phyloP scores from a whole-genome alignment of 2,113 vertebrate species.

The Callorhinus ursinus region DNA sequence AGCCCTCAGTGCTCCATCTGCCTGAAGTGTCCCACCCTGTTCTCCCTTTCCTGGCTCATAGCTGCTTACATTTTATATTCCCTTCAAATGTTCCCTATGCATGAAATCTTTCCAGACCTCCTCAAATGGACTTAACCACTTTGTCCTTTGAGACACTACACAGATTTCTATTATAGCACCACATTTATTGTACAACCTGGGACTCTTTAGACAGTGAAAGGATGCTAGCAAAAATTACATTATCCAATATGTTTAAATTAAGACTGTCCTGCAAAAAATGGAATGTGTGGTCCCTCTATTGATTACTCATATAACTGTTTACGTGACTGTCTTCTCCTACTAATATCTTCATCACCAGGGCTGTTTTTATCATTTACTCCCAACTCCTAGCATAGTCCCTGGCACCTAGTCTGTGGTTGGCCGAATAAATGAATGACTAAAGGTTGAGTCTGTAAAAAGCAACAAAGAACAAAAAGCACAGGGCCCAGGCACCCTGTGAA shows the following conservation, averaged over 20 bases:
- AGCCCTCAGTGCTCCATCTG: background rate
- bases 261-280: background rate
- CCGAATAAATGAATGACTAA: background rate
- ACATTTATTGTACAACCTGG: background rate
- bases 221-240: background rate
- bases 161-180: background rate
- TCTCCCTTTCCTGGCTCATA: background rate
- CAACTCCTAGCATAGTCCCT: background rate
- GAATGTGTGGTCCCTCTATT: background rate
- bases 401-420: background rate
- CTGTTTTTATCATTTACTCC: background rate
- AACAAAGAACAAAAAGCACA: background rate
- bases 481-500: background rate
- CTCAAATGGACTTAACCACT: background rate
- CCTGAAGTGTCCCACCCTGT: background rate
- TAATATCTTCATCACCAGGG: background rate
- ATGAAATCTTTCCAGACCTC: background rate
- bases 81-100: background rate
- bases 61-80: slow-evolving; percentile 16
- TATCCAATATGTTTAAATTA: background rate
- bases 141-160: background rate
- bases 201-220: background rate
- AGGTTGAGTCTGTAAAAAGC: background rate
- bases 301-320: background rate
- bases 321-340: background rate